phyloP scores from a whole-genome alignment of 2,888 invertebrate genomes.

The Athalia rosae region DNA sequence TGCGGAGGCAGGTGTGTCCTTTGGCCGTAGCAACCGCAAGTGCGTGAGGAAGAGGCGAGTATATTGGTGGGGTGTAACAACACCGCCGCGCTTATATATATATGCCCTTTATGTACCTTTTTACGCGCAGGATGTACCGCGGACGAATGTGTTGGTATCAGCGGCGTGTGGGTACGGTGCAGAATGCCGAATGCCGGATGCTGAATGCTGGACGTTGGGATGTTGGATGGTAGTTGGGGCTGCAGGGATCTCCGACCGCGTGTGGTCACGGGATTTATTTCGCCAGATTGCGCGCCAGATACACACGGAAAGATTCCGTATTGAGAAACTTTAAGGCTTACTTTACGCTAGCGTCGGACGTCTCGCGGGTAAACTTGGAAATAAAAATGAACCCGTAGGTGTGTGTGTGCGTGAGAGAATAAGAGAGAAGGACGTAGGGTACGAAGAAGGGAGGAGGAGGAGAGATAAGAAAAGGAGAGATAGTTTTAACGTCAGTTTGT shows the following conservation, averaged over 20 bases:
- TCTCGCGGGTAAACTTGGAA: neutral
- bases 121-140: neutral
- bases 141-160: neutral
- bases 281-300: conserved; percentile 21
- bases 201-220: too few species aligned
- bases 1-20: conserved; percentile 32
- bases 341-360: conserved; percentile 10
- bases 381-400: too few species aligned
- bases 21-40: conserved; percentile 13
- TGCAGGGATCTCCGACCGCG: conserved; percentile 31
- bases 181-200: conserved; percentile 4
- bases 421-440: neutral
- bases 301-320: conserved; percentile 22
- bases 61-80: neutral
- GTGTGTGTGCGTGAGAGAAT: neutral
- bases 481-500: neutral
- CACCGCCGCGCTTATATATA: neutral
- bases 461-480: neutral
- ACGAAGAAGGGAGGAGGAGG: too few species aligned
- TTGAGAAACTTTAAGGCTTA: conserved; percentile 30
- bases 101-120: neutral
- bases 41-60: neutral
- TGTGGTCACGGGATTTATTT: conserved; percentile 43
- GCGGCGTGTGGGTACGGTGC: neutral
- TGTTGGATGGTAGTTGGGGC: too few species aligned